phyloP scores from a whole-genome alignment of 2,797 vertebrate genomes.

The Setipinna tenuifilis region DNA sequence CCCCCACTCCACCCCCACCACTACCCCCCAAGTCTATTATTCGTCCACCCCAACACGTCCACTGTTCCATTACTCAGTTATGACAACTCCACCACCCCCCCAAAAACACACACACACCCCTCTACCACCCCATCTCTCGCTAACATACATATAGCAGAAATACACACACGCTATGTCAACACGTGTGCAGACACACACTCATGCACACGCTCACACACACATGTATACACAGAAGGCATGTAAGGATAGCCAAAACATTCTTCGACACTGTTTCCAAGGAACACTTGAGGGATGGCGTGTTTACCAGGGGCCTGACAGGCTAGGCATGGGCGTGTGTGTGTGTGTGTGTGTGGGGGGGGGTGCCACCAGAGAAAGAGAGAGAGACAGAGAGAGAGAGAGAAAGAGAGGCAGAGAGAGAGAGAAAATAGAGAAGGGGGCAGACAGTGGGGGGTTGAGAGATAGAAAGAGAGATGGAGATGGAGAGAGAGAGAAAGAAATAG shows the following conservation, averaged over 20 bases:
- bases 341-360: conserved; percentile 39
- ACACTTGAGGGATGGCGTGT: background rate
- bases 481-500: background rate
- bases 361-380: conserved; percentile 59
- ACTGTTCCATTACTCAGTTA: conserved; percentile 22
- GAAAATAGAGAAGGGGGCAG: background rate
- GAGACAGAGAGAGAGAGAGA: background rate
- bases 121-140: background rate
- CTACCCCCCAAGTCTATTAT: conserved; percentile 12
- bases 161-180: background rate
- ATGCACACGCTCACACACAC: background rate
- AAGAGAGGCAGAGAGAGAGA: background rate
- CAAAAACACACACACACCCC: background rate
- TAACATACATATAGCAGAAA: background rate
- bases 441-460: background rate
- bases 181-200: background rate
- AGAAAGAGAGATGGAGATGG: background rate
- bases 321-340: background rate
- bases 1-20: background rate
- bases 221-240: background rate
- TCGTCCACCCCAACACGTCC: conserved; percentile 23
- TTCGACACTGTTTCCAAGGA: background rate
- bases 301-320: background rate
- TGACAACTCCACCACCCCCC: conserved; percentile 11
- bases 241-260: background rate